These are phyloP conservation scores for Plusia festucae DNA, from an alignment of 2,888 invertebrate species.

Conservation along the genomic window DNA sequence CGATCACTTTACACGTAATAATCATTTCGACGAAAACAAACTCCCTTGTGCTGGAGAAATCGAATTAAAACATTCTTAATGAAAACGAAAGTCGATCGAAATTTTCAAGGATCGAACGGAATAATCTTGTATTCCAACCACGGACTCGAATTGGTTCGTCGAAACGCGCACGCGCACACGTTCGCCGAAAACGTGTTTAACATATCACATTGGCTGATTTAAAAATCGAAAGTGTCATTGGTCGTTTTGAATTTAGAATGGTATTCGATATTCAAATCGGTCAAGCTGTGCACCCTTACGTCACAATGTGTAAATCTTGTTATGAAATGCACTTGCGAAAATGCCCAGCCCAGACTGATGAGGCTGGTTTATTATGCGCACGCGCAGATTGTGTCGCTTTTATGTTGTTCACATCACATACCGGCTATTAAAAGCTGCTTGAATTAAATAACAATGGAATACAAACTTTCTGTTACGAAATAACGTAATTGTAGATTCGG, in stretches of 20 bases:
- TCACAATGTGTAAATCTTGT: slow-evolving; percentile 64
- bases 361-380: slow-evolving; percentile 59
- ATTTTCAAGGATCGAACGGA: slow-evolving; percentile 61
- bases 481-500: neutral
- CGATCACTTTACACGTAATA: slow-evolving; percentile 24
- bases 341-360: slow-evolving; percentile 55
- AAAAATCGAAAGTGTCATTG: slow-evolving; percentile 76
- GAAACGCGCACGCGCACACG: slow-evolving; percentile 51
- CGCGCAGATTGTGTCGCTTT: slow-evolving; percentile 35
- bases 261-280: slow-evolving; percentile 63
- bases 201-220: slow-evolving; percentile 64
- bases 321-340: slow-evolving; percentile 76
- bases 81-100: slow-evolving; percentile 81
- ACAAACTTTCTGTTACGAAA: neutral
- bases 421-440: slow-evolving; percentile 17
- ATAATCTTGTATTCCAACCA: slow-evolving; percentile 70
- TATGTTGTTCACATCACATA: slow-evolving; percentile 17
- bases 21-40: slow-evolving; percentile 29
- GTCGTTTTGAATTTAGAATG: slow-evolving; percentile 68
- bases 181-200: slow-evolving; percentile 47
- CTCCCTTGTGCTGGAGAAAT: slow-evolving; percentile 62
- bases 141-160: slow-evolving; percentile 60
- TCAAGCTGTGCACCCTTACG: slow-evolving; percentile 67
- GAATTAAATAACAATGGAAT: slow-evolving; percentile 10
- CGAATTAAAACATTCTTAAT: slow-evolving; percentile 67